Conservation (phyloP, 1,140 invertebrate genomes). For the Doryteuthis pealeii region DNA sequence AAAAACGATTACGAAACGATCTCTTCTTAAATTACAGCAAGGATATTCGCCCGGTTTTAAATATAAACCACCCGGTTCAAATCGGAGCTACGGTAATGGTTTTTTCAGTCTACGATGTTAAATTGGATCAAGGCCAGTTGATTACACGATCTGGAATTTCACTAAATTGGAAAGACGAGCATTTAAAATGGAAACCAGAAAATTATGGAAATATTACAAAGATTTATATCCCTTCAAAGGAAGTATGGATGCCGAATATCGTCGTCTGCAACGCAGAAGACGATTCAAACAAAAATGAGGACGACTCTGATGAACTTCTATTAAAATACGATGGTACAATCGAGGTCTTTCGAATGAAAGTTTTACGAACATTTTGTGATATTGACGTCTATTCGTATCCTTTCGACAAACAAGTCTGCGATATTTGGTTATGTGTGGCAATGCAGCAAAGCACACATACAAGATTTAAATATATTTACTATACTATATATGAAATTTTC, state of each 20-base stretch:
- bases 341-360: neutral
- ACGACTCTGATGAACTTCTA: neutral
- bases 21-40: too few species aligned
- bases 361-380: neutral
- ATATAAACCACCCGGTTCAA: too few species aligned
- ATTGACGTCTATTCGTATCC: neutral
- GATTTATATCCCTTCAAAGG: conserved; percentile 55
- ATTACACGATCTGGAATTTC: neutral
- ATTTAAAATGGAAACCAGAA: conserved; percentile 58
- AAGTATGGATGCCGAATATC: conserved; percentile 63
- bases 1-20: too few species aligned
- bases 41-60: too few species aligned
- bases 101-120: neutral
- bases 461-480: neutral
- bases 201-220: conserved; percentile 59
- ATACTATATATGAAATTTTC: neutral
- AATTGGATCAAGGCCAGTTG: neutral
- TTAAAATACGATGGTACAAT: neutral
- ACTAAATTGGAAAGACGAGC: conserved; percentile 57
- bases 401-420: neutral
- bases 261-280: conserved; percentile 54
- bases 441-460: neutral
- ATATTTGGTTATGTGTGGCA: neutral
- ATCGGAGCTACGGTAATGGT: neutral
- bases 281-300: neutral